Evolutionary conservation across 2,888 invertebrate genomes (phyloP).

Genomic region (Leptogaster cylindrica): DNA sequence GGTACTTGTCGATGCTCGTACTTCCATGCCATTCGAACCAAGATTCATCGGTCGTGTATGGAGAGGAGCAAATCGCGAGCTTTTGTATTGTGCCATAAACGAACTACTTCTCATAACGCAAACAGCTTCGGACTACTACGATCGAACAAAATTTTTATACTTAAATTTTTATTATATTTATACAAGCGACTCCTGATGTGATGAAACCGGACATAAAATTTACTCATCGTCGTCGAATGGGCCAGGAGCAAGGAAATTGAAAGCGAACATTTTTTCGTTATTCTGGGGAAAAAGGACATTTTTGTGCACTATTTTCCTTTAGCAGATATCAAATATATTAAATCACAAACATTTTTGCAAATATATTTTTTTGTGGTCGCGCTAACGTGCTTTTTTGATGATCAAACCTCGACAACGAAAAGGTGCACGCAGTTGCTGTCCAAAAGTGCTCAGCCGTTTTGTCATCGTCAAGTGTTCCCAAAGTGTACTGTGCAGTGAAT

Average conservation of each 20-base stretch:
- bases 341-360: neutral
- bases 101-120: conserved; percentile 63
- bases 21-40: conserved; percentile 29
- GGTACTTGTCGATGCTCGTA: conserved; percentile 24
- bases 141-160: conserved; percentile 49
- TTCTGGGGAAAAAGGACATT: neutral
- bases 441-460: too few species aligned
- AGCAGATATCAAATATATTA: neutral
- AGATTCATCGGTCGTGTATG: conserved; percentile 19
- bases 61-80: conserved; percentile 53
- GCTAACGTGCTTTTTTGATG: too few species aligned
- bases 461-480: too few species aligned
- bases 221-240: conserved; percentile 15
- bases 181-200: conserved; percentile 35
- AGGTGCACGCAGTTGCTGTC: too few species aligned
- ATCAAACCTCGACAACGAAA: too few species aligned
- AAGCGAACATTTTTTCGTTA: conserved; percentile 5
- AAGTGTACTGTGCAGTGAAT: conserved; percentile 17
- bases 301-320: neutral
- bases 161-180: conserved; percentile 44
- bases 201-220: conserved; percentile 33
- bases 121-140: conserved; percentile 60
- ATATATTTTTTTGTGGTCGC: too few species aligned
- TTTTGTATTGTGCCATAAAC: conserved; percentile 63
- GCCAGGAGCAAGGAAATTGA: conserved; percentile 2